Percentiles rank a stretch among this genome's conserved stretches.
These are phyloP conservation scores for Aleiodes testaceus DNA, from an alignment of 2,888 invertebrate species.

Conservation along the genomic window DNA sequence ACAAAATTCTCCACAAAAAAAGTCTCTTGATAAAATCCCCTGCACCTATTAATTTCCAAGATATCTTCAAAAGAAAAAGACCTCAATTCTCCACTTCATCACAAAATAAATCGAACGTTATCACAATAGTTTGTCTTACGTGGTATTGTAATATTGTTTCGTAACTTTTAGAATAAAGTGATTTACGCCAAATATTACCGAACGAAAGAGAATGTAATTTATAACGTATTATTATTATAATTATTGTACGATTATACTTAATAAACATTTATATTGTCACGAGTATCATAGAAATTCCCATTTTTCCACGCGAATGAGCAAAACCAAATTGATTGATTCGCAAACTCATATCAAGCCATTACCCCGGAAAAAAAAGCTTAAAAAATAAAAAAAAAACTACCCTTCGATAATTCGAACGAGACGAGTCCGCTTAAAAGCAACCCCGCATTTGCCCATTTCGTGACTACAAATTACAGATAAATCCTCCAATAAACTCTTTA, in stretches of 20 bases:
- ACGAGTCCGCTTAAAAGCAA: background rate
- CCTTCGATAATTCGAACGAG: background rate
- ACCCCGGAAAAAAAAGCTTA: background rate
- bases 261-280: slow-evolving; percentile 30
- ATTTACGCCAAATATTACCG: slow-evolving; percentile 67
- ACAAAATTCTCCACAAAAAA: too few relatives aligned
- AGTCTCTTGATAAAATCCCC: too few relatives aligned
- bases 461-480: slow-evolving; percentile 12
- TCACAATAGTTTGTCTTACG: slow-evolving; percentile 1
- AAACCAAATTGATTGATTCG: background rate
- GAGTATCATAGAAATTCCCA: background rate
- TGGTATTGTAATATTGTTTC: slow-evolving; percentile 14
- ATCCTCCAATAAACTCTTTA: slow-evolving; percentile 6
- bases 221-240: slow-evolving; percentile 53
- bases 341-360: background rate
- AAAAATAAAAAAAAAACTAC: slow-evolving; percentile 1
- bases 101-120: background rate
- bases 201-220: slow-evolving; percentile 56
- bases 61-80: background rate
- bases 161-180: slow-evolving; percentile 57
- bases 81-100: background rate
- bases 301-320: too few relatives aligned
- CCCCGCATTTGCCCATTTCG: background rate
- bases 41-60: too few relatives aligned
- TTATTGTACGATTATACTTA: slow-evolving; percentile 35